phyloP scores from a whole-genome alignment of 2,888 invertebrate genomes.

The Eupithecia vulgata region DNA sequence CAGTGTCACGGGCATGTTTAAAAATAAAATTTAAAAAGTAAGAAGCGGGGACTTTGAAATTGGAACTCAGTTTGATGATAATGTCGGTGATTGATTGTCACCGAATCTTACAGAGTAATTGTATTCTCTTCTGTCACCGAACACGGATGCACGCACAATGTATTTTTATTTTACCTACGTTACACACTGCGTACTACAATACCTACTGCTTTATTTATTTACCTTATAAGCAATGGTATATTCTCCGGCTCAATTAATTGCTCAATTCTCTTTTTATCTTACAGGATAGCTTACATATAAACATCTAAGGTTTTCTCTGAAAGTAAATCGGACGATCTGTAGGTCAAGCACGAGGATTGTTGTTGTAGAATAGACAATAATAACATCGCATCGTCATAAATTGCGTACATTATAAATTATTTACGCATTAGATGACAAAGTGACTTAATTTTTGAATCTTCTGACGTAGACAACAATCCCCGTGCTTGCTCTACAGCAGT shows the following conservation, averaged over 20 bases:
- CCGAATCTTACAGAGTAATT: no score
- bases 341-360: no score
- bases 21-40: slow-evolving; percentile 63
- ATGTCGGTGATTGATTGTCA: slow-evolving; percentile 71
- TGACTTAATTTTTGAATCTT: no score
- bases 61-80: slow-evolving; percentile 69
- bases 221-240: neutral
- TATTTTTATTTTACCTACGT: slow-evolving; percentile 2
- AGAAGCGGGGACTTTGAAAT: slow-evolving; percentile 72
- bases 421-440: no score
- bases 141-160: slow-evolving; percentile 7
- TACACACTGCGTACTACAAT: neutral
- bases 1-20: slow-evolving; percentile 81
- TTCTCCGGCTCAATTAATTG: neutral
- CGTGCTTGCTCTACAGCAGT: no score
- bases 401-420: no score
- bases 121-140: no score
- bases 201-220: neutral
- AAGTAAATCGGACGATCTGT: no score
- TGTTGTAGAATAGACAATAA: no score
- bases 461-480: no score
- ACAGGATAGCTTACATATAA: neutral
- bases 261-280: neutral
- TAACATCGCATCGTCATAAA: no score
- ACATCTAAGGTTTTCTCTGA: no score